Conservation (phyloP, 2,888 invertebrate species). For the Aporophyla nigra region DNA sequence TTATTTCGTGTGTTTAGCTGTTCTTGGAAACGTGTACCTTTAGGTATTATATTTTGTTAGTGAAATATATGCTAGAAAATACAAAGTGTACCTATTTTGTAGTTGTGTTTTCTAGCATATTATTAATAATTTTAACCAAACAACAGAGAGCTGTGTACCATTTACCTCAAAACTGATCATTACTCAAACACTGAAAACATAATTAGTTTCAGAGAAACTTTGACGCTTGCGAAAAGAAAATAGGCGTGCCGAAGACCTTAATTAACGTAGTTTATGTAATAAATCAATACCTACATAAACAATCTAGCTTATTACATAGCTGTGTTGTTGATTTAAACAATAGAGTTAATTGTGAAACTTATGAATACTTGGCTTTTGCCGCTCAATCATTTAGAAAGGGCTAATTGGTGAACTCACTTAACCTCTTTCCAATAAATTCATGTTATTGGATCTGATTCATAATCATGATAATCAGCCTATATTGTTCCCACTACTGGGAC, state of each 20-base stretch:
- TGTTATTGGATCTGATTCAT: neutral
- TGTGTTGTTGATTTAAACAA: conserved; percentile 17
- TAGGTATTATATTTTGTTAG: neutral
- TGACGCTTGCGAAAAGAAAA: neutral
- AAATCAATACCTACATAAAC: conserved; percentile 1
- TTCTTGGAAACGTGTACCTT: neutral
- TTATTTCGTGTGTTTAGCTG: conserved; percentile 9
- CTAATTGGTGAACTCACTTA: neutral
- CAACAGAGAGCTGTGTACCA: neutral
- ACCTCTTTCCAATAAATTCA: neutral
- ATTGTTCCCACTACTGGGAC: too few relatives aligned
- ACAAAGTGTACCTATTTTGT: neutral
- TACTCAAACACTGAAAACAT: conserved; percentile 1
- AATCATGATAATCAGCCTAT: too few relatives aligned
- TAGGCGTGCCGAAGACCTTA: neutral
- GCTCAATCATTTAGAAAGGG: conserved; percentile 5
- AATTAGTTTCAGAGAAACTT: neutral
- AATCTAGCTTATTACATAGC: neutral
- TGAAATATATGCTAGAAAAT: neutral
- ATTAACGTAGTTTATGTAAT: neutral
- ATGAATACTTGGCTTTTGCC: neutral
- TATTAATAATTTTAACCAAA: too few relatives aligned
- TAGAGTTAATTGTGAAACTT: conserved; percentile 1
- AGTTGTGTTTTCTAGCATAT: too few relatives aligned
- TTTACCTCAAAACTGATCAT: conserved; percentile 4